Evolutionary conservation across 2,113 vertebrate genomes (phyloP).

Genomic region (Trichomycterus rosablanca): DNA sequence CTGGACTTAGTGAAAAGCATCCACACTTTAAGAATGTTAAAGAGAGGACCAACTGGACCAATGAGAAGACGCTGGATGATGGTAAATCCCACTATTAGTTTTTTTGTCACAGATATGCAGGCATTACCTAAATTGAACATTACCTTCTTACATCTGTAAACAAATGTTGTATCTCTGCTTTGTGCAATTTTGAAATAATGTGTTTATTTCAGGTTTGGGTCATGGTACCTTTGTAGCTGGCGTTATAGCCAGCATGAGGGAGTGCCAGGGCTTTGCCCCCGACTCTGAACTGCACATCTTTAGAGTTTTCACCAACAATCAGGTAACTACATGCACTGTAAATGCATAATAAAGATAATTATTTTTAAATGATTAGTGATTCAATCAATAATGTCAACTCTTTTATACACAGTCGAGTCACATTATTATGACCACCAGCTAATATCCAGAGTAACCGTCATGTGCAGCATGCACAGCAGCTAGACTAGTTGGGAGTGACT

Average conservation of each 20-base stretch:
- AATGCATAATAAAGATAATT: no score
- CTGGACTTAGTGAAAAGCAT: slow-evolving; percentile 94
- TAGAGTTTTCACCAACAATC: slow-evolving; percentile 97
- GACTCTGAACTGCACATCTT: slow-evolving; percentile 98
- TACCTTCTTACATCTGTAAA: not conserved
- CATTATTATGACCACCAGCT: no score
- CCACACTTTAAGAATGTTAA: slow-evolving; percentile 98
- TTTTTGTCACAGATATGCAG: not conserved
- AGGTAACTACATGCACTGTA: slow-evolving; percentile 65
- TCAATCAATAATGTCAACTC: no score
- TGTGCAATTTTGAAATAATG: not conserved
- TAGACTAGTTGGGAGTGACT: no score
- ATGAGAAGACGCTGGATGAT: slow-evolving; percentile 95
- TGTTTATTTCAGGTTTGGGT: slow-evolving; percentile 72
- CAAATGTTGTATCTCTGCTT: not conserved
- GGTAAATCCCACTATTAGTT: slow-evolving; percentile 61
- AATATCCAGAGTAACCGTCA: no score
- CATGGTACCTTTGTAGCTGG: slow-evolving; percentile 98
- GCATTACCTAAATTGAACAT: not conserved
- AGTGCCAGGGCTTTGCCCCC: slow-evolving; percentile 96
- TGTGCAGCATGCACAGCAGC: no score
- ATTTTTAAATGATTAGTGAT: no score
- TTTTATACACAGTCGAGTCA: no score
- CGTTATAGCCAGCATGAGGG: slow-evolving; percentile 97
- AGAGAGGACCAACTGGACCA: slow-evolving; percentile 98